Evolutionary conservation across 2,113 vertebrate genomes (phyloP).

Genomic region (Kryptolebias marmoratus): DNA sequence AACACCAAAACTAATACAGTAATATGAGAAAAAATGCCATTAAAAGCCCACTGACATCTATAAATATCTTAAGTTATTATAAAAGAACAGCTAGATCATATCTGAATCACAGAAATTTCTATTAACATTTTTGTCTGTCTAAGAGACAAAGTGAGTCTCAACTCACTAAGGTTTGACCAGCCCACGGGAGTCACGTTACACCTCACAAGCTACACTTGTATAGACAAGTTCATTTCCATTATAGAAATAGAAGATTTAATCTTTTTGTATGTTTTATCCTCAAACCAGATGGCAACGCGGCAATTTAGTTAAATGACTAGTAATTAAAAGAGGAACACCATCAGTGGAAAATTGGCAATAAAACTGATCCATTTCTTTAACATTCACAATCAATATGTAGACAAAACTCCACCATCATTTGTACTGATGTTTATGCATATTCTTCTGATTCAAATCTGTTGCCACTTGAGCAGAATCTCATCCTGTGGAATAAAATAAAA

Average conservation of each 20-base stretch:
- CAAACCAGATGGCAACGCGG: slow-evolving; percentile 71
- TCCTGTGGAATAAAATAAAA: slow-evolving; percentile 36
- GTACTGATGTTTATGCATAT: slow-evolving; percentile 28
- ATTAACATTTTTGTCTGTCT: slow-evolving; percentile 2
- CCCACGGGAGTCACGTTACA: slow-evolving; percentile 11
- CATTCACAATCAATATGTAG: slow-evolving; percentile 43
- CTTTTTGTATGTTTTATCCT: slow-evolving; percentile 65
- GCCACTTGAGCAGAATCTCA: slow-evolving; percentile 27
- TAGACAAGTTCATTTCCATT: slow-evolving; percentile 49
- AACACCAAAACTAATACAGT: slow-evolving; percentile 21
- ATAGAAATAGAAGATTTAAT: slow-evolving; percentile 48
- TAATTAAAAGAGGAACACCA: slow-evolving; percentile 64
- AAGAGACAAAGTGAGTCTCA: slow-evolving; percentile 13
- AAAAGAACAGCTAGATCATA: slow-evolving; percentile 2
- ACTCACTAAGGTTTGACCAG: neutral
- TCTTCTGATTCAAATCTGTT: slow-evolving; percentile 46
- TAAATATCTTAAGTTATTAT: neutral
- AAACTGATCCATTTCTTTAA: slow-evolving; percentile 40
- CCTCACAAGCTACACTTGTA: slow-evolving; percentile 30
- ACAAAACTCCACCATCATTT: slow-evolving; percentile 40
- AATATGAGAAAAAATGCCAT: slow-evolving; percentile 1
- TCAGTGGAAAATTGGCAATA: slow-evolving; percentile 41
- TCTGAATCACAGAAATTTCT: neutral
- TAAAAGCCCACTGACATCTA: slow-evolving; percentile 5
- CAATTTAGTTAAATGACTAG: slow-evolving; percentile 67